Evolutionary conservation across 2,888 invertebrate species (phyloP).

Genomic region (Zootermopsis nevadensis): DNA sequence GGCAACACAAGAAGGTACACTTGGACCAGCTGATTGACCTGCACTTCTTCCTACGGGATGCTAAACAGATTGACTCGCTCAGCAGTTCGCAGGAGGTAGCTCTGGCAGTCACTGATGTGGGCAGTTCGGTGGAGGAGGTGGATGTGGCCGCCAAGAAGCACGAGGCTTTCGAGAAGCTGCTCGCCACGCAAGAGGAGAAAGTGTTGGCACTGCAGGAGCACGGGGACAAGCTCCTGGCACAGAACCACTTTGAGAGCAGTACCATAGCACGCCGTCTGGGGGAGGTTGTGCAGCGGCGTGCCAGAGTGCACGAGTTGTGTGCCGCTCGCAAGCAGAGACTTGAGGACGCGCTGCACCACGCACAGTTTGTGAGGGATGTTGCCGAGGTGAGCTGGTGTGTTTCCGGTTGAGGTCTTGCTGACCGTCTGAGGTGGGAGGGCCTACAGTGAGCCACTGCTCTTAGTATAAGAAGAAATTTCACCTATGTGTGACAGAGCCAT

Average conservation of each 20-base stretch:
- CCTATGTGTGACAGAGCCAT: no score
- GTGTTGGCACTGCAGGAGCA: slow-evolving; percentile 83
- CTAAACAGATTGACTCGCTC: slow-evolving; percentile 89
- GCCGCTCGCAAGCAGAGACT: slow-evolving; percentile 75
- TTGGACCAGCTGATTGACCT: slow-evolving; percentile 92
- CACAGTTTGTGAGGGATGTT: slow-evolving; percentile 92
- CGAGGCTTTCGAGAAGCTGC: slow-evolving; percentile 92
- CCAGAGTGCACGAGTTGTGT: slow-evolving; percentile 74
- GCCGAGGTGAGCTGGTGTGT: slow-evolving; percentile 80
- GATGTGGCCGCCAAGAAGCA: slow-evolving; percentile 91
- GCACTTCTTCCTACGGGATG: slow-evolving; percentile 94
- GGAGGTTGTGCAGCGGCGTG: slow-evolving; percentile 78
- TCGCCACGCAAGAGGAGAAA: slow-evolving; percentile 90
- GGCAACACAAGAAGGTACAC: slow-evolving; percentile 90
- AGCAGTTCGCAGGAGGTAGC: slow-evolving; percentile 78
- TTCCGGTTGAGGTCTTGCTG: no score
- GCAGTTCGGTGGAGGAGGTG: slow-evolving; percentile 78
- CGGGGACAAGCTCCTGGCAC: slow-evolving; percentile 86
- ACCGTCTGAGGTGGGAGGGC: no score
- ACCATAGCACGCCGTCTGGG: slow-evolving; percentile 80
- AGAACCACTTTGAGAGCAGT: slow-evolving; percentile 90
- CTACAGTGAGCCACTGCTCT: no score
- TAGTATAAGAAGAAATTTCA: no score
- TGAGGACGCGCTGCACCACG: slow-evolving; percentile 83
- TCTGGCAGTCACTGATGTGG: slow-evolving; percentile 58